phyloP scores from a whole-genome alignment of 2,113 vertebrate genomes.

The Dipodomys stephensi region DNA sequence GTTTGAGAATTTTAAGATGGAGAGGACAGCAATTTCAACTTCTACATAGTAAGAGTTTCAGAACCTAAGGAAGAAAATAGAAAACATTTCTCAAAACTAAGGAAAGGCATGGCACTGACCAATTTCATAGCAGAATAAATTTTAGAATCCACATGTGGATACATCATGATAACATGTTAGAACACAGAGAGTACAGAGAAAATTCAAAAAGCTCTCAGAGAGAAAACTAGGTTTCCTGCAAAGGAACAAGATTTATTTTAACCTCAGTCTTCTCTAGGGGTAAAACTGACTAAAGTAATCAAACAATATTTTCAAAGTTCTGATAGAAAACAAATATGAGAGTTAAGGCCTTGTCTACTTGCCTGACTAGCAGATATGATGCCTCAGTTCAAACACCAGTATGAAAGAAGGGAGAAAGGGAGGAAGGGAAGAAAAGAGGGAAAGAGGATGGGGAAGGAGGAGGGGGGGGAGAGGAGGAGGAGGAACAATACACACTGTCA shows the following conservation, averaged over 20 bases:
- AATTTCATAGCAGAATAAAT: background rate
- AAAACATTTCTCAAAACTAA: conserved; percentile 38
- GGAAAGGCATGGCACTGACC: background rate
- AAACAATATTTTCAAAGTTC: conserved; percentile 3
- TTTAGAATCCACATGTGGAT: background rate
- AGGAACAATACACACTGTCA: background rate
- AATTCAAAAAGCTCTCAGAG: background rate
- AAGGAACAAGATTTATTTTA: conserved; percentile 16
- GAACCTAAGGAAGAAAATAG: background rate
- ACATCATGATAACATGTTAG: background rate
- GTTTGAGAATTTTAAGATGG: background rate
- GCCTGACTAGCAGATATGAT: too few species aligned
- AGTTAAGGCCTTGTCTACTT: too few species aligned
- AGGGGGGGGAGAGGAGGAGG: too few species aligned
- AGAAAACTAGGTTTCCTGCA: conserved; percentile 19
- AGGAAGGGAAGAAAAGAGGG: too few species aligned
- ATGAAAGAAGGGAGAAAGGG: background rate
- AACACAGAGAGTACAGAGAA: background rate
- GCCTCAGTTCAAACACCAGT: too few species aligned
- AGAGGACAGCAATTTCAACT: background rate
- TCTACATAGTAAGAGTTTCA: background rate
- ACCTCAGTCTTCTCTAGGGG: background rate
- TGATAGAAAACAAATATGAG: conserved; percentile 7
- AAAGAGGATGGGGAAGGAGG: too few species aligned
- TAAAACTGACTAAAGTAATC: conserved; percentile 11